Conservation (phyloP, 2,797 vertebrate genomes). For the Novumbra hubbsi region DNA sequence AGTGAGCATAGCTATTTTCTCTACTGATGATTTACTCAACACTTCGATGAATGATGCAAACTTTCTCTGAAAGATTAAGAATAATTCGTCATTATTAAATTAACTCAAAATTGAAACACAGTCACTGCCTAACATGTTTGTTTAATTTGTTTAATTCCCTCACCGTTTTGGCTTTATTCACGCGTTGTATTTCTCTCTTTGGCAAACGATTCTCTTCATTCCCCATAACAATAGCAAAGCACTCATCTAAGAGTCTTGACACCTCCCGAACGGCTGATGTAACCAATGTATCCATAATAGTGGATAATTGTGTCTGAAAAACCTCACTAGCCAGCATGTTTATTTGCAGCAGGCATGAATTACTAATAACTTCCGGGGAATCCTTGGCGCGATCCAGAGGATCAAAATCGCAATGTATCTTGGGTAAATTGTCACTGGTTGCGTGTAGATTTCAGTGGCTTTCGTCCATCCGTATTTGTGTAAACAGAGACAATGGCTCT, state of each 20-base stretch:
- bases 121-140: background rate
- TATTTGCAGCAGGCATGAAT: background rate
- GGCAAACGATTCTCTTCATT: background rate
- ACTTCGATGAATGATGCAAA: conserved; percentile 6
- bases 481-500: too few species aligned
- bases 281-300: background rate
- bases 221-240: background rate
- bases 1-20: conserved; percentile 1
- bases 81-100: background rate
- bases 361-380: too few species aligned
- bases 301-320: background rate
- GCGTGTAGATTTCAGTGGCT: too few species aligned
- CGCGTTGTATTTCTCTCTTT: background rate
- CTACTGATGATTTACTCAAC: background rate
- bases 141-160: background rate
- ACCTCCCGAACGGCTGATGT: background rate
- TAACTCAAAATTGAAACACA: background rate
- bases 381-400: too few species aligned
- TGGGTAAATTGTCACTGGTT: too few species aligned
- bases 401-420: too few species aligned
- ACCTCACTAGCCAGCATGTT: background rate
- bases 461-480: too few species aligned
- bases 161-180: background rate
- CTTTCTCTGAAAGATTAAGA: background rate
- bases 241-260: background rate